Evolutionary conservation across 2,888 invertebrate genomes (phyloP), one percentile per base, ranked within the genome.

Genomic region (Caradrina clavipalpis): DNA sequence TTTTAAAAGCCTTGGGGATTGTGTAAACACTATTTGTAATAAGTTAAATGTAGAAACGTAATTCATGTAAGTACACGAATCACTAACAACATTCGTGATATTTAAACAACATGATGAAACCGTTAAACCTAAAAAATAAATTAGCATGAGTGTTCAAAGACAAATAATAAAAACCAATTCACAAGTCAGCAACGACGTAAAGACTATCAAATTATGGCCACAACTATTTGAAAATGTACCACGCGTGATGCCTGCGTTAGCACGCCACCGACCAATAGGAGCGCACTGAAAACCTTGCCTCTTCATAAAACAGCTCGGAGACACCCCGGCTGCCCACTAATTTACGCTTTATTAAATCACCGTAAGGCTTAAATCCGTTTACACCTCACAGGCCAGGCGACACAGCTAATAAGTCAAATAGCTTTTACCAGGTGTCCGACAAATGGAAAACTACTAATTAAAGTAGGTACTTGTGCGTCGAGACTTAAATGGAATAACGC

Each of bases 391-490:
- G 76, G 76, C 71, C 80, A 85, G 85, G 88, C 87, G 90, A 91
- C 89, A 90, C 77, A 82, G 88, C 84, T 90, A 90, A 91, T 92
- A 92, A 91, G 89, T 91, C 88, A 90, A 93, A 93, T 93, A 88
- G 90, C 92, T 93, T 94, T 93, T 93, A 92, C 92, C 92, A 91
- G 91, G 93, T 93, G 93, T 93, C 88, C 89, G 87, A 90, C 89
- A 94, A 93, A 94, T 94, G 92, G 94, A 93, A 94, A 94, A 93
- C 91, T 91, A 92, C 94, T 95, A 94, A 95, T 95, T 95, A 94
- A 94, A 93, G 90, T 87, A 80, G 82, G 85, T 92, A 93, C 90
- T 93, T 91, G 88, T 84, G 82, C 86, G 73, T 82, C 65, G 87
- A 87, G 89, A 90, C 88, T 89, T 91, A 91, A 94, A 94, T 93